These are phyloP conservation scores for Alca torda DNA, from an alignment of 2,797 vertebrate genomes.

Conservation along the genomic window DNA sequence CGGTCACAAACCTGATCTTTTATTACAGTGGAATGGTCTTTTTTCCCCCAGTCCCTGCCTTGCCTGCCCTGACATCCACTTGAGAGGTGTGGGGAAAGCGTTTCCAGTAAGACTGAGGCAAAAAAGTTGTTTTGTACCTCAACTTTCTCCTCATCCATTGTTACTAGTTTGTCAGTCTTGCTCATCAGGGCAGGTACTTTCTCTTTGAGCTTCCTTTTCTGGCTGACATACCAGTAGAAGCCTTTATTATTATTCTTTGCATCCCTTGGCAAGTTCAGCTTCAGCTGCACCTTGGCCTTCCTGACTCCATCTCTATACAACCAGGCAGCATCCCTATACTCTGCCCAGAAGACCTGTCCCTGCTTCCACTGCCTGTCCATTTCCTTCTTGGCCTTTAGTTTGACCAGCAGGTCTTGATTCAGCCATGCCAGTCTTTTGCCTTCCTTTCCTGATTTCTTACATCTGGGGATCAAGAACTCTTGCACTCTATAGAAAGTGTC, in stretches of 20 bases:
- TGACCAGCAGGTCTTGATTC: not conserved
- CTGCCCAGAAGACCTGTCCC: not conserved
- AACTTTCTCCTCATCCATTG: not conserved
- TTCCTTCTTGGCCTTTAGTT: not conserved
- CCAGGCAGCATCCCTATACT: fast-evolving
- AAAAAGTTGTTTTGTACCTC: not conserved
- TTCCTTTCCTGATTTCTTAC: not conserved
- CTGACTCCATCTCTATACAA: not conserved
- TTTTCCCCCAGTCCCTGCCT: too few species aligned
- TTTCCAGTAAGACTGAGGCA: not conserved
- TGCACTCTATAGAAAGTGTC: not conserved
- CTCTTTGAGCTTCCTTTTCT: not conserved
- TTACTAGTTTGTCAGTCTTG: not conserved
- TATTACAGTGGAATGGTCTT: not conserved
- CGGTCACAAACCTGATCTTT: not conserved
- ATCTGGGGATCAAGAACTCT: not conserved
- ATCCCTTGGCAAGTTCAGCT: not conserved
- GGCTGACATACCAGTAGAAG: not conserved
- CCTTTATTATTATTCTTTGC: not conserved
- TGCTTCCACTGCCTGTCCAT: not conserved
- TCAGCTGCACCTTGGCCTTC: not conserved
- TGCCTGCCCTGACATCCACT: too few species aligned
- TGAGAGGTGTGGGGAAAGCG: too few species aligned
- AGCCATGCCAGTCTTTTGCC: not conserved
- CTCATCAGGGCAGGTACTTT: not conserved